Evolutionary conservation across 1,140 invertebrate genomes (phyloP).

Genomic region (Cecropterus lyciades): DNA sequence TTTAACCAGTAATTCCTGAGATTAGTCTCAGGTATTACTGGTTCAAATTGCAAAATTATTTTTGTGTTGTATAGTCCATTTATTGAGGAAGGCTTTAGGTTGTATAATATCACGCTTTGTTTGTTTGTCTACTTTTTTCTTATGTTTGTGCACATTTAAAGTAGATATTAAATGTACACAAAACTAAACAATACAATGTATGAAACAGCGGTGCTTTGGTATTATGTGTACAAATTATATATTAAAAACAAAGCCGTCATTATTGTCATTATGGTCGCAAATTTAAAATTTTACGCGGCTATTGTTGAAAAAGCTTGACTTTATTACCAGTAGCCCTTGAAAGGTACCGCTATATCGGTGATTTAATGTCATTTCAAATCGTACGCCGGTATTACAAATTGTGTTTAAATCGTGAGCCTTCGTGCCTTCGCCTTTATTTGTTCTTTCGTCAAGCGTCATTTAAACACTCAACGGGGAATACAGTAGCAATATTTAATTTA

Average conservation of each 20-base stretch:
- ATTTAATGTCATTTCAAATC: conserved; percentile 35
- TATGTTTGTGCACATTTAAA: too few species aligned
- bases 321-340: conserved; percentile 32
- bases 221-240: too few species aligned
- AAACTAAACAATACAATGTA: too few species aligned
- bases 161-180: too few species aligned
- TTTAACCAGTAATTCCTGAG: too few species aligned
- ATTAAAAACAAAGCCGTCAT: background rate
- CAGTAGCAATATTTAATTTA: conserved; percentile 18
- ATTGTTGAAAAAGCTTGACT: conserved; percentile 31
- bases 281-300: conserved; percentile 21
- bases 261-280: conserved; percentile 15
- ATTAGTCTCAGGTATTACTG: too few species aligned
- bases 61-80: too few species aligned
- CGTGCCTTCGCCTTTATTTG: conserved; percentile 52
- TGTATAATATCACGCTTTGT: too few species aligned
- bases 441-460: conserved; percentile 56
- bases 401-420: conserved; percentile 43
- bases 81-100: too few species aligned
- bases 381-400: conserved; percentile 26
- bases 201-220: too few species aligned
- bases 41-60: too few species aligned
- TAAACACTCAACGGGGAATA: conserved; percentile 4
- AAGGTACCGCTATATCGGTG: conserved; percentile 19
- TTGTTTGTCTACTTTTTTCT: too few species aligned